Base-by-base conservation (phyloP, 2,113 vertebrate species). In the Saccopteryx bilineata region DNA sequence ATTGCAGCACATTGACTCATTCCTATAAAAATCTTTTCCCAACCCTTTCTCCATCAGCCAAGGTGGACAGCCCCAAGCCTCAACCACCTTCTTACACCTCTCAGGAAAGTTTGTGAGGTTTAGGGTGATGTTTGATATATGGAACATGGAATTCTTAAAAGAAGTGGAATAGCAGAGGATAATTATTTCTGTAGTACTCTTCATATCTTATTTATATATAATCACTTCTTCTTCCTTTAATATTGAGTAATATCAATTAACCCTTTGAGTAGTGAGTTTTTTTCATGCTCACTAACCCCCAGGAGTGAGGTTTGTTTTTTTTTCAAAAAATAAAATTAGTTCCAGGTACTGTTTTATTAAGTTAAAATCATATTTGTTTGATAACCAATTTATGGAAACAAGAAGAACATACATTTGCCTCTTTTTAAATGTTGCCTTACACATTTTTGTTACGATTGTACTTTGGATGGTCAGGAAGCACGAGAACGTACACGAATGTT, bases 171-270 rank as follows among this genome's bases (percentile, higher is more conserved):
- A 76, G 65, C 5, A 66, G 95, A 81, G 26, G 61, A 8, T 18
- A 66, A 24, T 95, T 66, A 72, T 92, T 95, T 65, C 18, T 65
- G 0, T 39, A 5, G 5, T 69, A 65, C 76, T 74, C 46, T 80
- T 63, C 88, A 72, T 94, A 87, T 92, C 61, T 90, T 85, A 50
- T 0, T 87, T 95, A 76, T 94, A 97, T 72, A 72, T 87, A 87
- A 61, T 87, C 54, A 56, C 14, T 39, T 65, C 21, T 66, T 71
- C 54, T 85, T 76, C 17, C n/a, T 85, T 24, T 65, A 78, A 83
- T 81, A 69, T 92, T 31, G 24, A 71, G 9, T n/a, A 87, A 19
- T 65, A 31, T 75, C 18, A 74, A 13, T 56, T 54, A 50, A 52
- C 31, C 71, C 46, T 39, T 39, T 39, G 39, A 39, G 39, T 39